These are phyloP conservation scores for Oscheius sp. DNA, from an alignment of 2,888 invertebrate species.

Conservation along the genomic window DNA sequence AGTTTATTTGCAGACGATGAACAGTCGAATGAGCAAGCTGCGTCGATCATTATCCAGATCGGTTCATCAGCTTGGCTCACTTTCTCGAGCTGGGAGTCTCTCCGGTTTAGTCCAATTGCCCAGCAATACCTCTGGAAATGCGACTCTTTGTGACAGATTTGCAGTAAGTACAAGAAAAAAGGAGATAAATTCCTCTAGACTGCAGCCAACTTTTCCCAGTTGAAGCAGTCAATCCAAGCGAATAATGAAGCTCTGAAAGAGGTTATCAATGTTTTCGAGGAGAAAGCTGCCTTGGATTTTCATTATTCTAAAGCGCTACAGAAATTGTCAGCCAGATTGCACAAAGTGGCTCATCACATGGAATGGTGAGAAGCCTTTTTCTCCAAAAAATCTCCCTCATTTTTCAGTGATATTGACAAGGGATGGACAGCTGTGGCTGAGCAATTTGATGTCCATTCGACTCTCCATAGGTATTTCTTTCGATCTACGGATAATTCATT, in stretches of 20 bases:
- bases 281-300: conserved; percentile 53
- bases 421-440: conserved; percentile 60
- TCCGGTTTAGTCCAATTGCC: conserved; percentile 49
- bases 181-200: conserved; percentile 37
- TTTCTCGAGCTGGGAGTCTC: conserved; percentile 43
- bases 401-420: conserved; percentile 56
- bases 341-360: conserved; percentile 46
- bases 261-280: conserved; percentile 50
- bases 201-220: conserved; percentile 47
- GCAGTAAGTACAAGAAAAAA: conserved; percentile 45
- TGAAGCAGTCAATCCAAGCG: conserved; percentile 41
- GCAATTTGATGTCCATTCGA: conserved; percentile 59
- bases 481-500: not conserved
- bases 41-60: conserved; percentile 53
- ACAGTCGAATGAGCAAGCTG: conserved; percentile 50
- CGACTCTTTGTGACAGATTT: conserved; percentile 46
- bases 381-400: not conserved
- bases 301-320: conserved; percentile 56
- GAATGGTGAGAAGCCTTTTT: conserved; percentile 43
- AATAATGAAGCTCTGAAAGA: conserved; percentile 53
- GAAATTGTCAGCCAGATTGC: conserved; percentile 47
- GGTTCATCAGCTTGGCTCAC: conserved; percentile 48
- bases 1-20: conserved; percentile 33
- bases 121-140: conserved; percentile 33
- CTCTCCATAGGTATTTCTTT: conserved; percentile 50